Percentiles rank a stretch among this genome's conserved stretches.
Evolutionary conservation across 2,888 invertebrate genomes (phyloP).

Genomic region (Megamerina dolium): DNA sequence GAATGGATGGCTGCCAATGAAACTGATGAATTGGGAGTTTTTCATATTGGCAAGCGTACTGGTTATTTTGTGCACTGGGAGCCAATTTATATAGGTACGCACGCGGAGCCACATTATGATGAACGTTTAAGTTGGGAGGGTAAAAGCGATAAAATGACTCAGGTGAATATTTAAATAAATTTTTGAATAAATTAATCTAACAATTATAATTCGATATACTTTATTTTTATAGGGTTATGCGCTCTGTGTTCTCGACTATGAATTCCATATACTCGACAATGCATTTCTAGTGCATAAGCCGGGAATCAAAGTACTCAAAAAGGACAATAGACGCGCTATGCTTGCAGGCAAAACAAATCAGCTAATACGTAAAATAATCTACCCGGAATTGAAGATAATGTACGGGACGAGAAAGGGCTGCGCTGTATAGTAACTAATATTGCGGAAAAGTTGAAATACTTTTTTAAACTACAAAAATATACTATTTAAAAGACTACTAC

Average conservation of each 20-base stretch:
- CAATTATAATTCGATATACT: background rate
- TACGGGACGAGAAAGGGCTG: conserved; percentile 77
- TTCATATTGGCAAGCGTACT: conserved; percentile 74
- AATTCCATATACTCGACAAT: conserved; percentile 87
- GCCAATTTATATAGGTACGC: conserved; percentile 88
- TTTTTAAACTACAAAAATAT: conserved; percentile 22
- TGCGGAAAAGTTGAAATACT: conserved; percentile 27
- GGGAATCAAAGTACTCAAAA: conserved; percentile 79
- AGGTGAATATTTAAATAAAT: conserved; percentile 55
- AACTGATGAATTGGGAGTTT: conserved; percentile 66
- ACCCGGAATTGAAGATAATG: conserved; percentile 77
- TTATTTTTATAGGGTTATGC: conserved; percentile 73
- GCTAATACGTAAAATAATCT: conserved; percentile 71
- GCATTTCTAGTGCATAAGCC: conserved; percentile 91
- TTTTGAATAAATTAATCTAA: background rate
- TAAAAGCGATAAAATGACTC: conserved; percentile 92
- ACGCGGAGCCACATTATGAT: conserved; percentile 81
- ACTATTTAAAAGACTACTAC: conserved; percentile 12
- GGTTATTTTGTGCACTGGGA: conserved; percentile 83
- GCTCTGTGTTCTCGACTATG: conserved; percentile 84
- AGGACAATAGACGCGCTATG: conserved; percentile 69
- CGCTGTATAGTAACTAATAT: conserved; percentile 60
- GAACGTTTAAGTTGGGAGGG: conserved; percentile 92
- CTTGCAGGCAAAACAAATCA: conserved; percentile 71
- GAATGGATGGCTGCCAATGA: conserved; percentile 76